Percentiles rank a stretch among this genome's conserved stretches.
Conservation (phyloP, 2,888 invertebrate genomes). For the Pristionchus entomophagus region DNA sequence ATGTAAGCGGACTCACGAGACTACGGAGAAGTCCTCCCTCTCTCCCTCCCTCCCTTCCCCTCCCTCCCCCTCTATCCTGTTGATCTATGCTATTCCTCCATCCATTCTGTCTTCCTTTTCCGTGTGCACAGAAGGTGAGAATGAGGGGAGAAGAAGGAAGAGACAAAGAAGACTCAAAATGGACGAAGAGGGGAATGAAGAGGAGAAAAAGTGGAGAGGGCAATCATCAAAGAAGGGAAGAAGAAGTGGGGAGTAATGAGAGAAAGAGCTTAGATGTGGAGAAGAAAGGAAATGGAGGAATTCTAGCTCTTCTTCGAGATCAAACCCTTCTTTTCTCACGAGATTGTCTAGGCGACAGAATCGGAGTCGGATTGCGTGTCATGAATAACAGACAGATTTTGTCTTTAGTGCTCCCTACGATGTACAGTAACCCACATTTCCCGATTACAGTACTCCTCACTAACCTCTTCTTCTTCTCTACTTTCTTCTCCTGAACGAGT, state of each 20-base stretch:
- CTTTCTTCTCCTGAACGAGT: conserved; percentile 27
- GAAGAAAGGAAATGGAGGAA: conserved; percentile 12
- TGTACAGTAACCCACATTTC: neutral
- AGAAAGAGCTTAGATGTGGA: neutral
- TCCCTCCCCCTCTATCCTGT: neutral
- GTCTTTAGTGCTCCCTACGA: neutral
- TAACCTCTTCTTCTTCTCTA: neutral
- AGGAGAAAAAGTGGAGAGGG: neutral
- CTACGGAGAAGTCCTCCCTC: neutral
- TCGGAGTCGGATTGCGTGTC: neutral
- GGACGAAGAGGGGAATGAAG: neutral
- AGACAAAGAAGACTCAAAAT: neutral
- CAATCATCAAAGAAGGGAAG: conserved; percentile 10
- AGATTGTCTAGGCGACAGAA: neutral
- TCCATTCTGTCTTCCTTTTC: conserved; percentile 3
- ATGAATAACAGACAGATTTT: no score
- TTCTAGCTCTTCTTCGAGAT: neutral
- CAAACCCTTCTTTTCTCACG: neutral
- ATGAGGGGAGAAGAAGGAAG: neutral
- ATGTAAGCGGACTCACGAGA: neutral
- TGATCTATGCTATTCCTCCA: conserved; percentile 9
- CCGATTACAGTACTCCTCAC: neutral
- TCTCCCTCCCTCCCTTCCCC: neutral
- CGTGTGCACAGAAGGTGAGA: conserved; percentile 18
- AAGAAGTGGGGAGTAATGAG: conserved; percentile 32